Conservation (phyloP, 1,140 invertebrate genomes). For the Zelostemma sp. region DNA sequence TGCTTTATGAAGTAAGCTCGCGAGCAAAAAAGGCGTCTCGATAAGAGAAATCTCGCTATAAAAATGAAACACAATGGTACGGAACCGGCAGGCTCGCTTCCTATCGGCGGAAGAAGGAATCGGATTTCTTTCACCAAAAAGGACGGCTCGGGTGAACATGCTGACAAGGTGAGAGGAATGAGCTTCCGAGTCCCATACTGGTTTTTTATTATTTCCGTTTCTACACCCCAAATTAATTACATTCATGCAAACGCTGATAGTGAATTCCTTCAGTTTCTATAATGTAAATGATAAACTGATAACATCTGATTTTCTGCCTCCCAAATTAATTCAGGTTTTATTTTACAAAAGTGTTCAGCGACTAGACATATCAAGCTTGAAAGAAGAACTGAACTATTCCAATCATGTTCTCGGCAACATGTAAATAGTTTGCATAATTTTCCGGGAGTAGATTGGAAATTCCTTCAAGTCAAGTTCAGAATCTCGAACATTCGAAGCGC, state of each 20-base stretch:
- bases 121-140: slow-evolving; percentile 4
- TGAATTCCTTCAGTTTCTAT: too few relatives aligned
- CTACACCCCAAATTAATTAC: too few relatives aligned
- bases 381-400: too few relatives aligned
- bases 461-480: neutral
- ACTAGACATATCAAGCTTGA: too few relatives aligned
- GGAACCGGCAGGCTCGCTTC: neutral
- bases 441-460: slow-evolving; percentile 4
- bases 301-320: too few relatives aligned
- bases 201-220: too few relatives aligned
- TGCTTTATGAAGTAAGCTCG: neutral
- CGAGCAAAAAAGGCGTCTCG: neutral
- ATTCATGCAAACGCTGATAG: too few relatives aligned
- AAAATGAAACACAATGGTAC: neutral
- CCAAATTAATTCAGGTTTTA: too few relatives aligned
- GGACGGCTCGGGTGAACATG: neutral
- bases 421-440: slow-evolving; percentile 8
- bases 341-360: too few relatives aligned
- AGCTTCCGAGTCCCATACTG: neutral
- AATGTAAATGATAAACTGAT: too few relatives aligned
- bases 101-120: neutral
- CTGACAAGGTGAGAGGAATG: neutral
- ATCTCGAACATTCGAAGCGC: neutral
- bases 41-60: neutral
- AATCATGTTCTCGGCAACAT: neutral